Evolutionary conservation across 2,888 invertebrate species (phyloP).

Genomic region (Buathra laborator): DNA sequence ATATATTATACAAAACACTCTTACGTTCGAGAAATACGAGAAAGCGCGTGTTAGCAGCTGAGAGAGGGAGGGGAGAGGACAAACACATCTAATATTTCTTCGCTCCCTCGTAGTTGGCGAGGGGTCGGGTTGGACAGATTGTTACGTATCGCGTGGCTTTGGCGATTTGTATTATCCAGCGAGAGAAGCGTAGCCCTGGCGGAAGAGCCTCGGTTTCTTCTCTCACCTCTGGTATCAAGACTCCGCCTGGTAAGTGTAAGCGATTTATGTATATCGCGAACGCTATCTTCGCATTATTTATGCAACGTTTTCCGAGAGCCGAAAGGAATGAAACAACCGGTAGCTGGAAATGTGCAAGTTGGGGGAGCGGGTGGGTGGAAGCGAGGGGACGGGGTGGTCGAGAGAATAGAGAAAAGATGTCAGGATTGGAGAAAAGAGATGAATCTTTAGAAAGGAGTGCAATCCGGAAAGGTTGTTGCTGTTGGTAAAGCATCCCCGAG

Average conservation of each 20-base stretch:
- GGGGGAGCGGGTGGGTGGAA: too few relatives aligned
- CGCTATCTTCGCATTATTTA: constrained; percentile 48
- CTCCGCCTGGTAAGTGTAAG: constrained; percentile 34
- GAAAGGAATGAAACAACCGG: constrained; percentile 21
- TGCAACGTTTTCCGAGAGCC: constrained; percentile 32
- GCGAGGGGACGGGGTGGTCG: background rate
- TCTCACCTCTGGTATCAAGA: constrained; percentile 19
- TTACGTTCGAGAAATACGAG: constrained; percentile 31
- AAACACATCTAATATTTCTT: constrained; percentile 61
- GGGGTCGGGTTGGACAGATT: constrained; percentile 43
- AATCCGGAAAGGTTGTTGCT: constrained; percentile 16
- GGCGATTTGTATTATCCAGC: constrained; percentile 60
- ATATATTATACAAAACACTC: constrained; percentile 50
- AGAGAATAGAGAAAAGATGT: constrained; percentile 14
- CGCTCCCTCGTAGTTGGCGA: constrained; percentile 19
- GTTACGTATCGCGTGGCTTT: constrained; percentile 58
- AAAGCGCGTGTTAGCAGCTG: constrained; percentile 16
- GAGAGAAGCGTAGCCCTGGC: background rate
- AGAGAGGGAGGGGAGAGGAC: constrained; percentile 16
- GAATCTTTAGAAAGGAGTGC: constrained; percentile 37
- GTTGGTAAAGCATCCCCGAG: background rate
- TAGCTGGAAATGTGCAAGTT: constrained; percentile 18
- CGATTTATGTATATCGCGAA: constrained; percentile 51
- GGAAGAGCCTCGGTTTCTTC: background rate
- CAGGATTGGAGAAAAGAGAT: constrained; percentile 28